phyloP scores from a whole-genome alignment of 2,888 invertebrate genomes.

The Mesopsocus fuscifrons region DNA sequence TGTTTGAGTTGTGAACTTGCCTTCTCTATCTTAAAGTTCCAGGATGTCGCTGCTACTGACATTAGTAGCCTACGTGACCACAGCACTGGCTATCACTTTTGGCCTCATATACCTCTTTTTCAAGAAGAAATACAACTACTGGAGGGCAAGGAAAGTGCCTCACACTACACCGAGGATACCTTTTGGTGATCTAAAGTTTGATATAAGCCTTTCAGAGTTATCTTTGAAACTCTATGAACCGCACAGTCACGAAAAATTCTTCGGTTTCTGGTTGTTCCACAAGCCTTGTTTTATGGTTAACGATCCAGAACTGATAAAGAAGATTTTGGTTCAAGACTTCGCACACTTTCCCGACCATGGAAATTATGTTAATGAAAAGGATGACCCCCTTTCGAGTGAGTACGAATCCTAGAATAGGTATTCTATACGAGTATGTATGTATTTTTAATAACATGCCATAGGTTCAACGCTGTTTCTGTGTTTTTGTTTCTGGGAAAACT shows the following conservation, averaged over 20 bases:
- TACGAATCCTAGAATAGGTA: no score
- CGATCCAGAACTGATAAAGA: conserved; percentile 35
- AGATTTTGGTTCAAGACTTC: conserved; percentile 40
- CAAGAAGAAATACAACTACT: not conserved
- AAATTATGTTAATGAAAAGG: conserved; percentile 35
- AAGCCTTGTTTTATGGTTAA: conserved; percentile 29
- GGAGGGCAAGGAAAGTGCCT: conserved; percentile 1
- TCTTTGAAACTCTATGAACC: not conserved
- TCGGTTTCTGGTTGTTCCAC: conserved; percentile 1
- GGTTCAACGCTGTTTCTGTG: no score
- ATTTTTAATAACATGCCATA: no score
- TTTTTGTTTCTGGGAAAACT: no score
- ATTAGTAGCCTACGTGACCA: no score
- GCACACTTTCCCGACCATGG: conserved; percentile 44
- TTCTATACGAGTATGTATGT: no score
- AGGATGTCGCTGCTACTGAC: no score
- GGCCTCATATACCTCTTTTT: not conserved
- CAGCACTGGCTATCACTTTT: not conserved
- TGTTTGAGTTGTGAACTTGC: no score
- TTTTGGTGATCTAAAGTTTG: not conserved
- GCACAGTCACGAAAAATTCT: not conserved
- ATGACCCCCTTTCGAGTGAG: conserved; percentile 33
- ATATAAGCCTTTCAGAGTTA: not conserved
- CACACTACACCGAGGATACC: not conserved
- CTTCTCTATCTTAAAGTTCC: no score